phyloP scores from a whole-genome alignment of 2,888 invertebrate genomes.

The Latrodectus hesperus region DNA sequence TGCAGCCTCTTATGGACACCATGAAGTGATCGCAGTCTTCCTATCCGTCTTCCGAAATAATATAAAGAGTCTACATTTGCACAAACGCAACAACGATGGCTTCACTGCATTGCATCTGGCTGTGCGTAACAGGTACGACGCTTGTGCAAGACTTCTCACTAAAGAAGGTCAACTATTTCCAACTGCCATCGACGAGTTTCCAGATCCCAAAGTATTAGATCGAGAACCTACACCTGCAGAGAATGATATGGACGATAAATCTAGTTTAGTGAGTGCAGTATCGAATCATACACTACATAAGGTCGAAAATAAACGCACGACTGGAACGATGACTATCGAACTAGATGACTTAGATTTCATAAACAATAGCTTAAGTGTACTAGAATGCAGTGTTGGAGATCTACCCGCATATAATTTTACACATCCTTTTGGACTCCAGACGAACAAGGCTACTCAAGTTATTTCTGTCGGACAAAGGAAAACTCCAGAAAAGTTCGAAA shows the following conservation, averaged over 20 bases:
- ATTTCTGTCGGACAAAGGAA: slow-evolving; percentile 31
- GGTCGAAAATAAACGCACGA: slow-evolving; percentile 29
- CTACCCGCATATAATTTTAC: slow-evolving; percentile 42
- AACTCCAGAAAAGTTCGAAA: slow-evolving; percentile 10
- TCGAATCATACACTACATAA: slow-evolving; percentile 12
- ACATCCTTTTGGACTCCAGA: slow-evolving; percentile 58
- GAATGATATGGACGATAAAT: not conserved
- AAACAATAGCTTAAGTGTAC: slow-evolving; percentile 35
- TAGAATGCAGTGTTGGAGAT: slow-evolving; percentile 61
- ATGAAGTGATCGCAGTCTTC: slow-evolving; percentile 69
- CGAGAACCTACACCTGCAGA: slow-evolving; percentile 60
- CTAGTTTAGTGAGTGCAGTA: slow-evolving; percentile 5
- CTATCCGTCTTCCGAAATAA: slow-evolving; percentile 69
- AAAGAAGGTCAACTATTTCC: slow-evolving; percentile 62
- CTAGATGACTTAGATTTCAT: slow-evolving; percentile 6
- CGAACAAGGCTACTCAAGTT: slow-evolving; percentile 52
- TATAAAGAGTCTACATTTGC: slow-evolving; percentile 61
- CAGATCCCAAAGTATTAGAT: slow-evolving; percentile 64
- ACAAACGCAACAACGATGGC: slow-evolving; percentile 67
- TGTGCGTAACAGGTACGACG: slow-evolving; percentile 58
- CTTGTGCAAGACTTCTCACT: slow-evolving; percentile 59
- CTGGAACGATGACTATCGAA: slow-evolving; percentile 52
- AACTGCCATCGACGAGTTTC: slow-evolving; percentile 55
- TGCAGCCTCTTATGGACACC: slow-evolving; percentile 71
- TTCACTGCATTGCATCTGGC: slow-evolving; percentile 68